Evolutionary conservation across 2,888 invertebrate genomes (phyloP).

Genomic region (Apeira syringaria): DNA sequence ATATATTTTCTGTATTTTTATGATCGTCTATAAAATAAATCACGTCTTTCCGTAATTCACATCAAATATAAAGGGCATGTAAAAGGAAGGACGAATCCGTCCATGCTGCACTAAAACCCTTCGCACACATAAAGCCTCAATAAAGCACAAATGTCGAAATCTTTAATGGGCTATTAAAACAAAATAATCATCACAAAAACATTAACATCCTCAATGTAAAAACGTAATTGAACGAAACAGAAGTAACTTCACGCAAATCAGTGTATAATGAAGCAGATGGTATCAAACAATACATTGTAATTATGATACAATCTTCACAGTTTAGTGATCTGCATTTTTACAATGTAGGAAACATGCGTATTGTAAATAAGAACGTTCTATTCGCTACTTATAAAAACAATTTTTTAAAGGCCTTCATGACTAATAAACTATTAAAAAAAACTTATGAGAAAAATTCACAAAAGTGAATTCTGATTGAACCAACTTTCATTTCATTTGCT

Average conservation of each 20-base stretch:
- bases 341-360: conserved; percentile 26
- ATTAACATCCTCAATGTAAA: conserved; percentile 9
- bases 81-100: conserved; percentile 17
- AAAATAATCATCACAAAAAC: conserved; percentile 22
- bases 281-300: conserved; percentile 22
- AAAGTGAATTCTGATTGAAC: no score
- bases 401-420: no score
- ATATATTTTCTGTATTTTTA: no score
- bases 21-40: no score
- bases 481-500: no score
- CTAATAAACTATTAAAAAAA: no score
- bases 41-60: not conserved
- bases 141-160: conserved; percentile 6
- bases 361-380: conserved; percentile 9
- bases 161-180: conserved; percentile 12
- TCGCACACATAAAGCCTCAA: conserved; percentile 1
- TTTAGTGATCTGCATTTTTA: conserved; percentile 12
- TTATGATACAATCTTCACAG: conserved; percentile 25
- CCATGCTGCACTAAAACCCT: not conserved
- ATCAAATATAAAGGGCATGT: conserved; percentile 3
- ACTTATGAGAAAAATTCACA: no score
- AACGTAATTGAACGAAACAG: conserved; percentile 22
- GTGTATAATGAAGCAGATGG: conserved; percentile 20
- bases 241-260: conserved; percentile 25
- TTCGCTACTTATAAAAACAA: not conserved